Evolutionary conservation across 1,140 invertebrate genomes (phyloP), one percentile per base, ranked within the genome.

Genomic region (Drosophila malerkotliana): DNA sequence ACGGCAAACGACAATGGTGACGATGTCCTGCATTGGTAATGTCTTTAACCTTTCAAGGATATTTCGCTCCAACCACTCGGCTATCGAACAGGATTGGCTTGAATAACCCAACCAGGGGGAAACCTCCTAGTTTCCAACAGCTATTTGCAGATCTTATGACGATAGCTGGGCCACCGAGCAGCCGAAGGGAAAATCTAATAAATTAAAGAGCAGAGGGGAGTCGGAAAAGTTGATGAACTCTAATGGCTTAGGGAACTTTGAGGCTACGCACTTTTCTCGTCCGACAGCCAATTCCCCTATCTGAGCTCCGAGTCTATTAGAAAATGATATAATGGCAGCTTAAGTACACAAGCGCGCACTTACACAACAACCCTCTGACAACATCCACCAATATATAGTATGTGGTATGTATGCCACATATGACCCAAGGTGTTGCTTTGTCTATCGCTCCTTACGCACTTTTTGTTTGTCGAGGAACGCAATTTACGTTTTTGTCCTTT

Each of bases 11-110:
- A 52, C 32, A 48, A 54, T 54, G 39, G 52, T 41, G 75, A 62
- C 59, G 49, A 59, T 72, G 80, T 84, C 84, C 79, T 89, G 84
- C 77, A 64, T 80, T 77, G 74, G 63, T 64, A 87, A 75, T 87
- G 85, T 89, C 85, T 89, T 89, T 89, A 89, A 89, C 85, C 85
- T 89, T 89, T 89, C 85, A 89, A 89, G 85, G 85, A 89, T 89
- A 81, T 89, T 82, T 67, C 67, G 75, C 18, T 39, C 12, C 63
- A 58, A 58, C 55, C 30, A 48, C 30, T 58, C 14, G 47, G 60
- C 53, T 74, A 75, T 66, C 61, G 71, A 66, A 66, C 60, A 14
- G 64, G 72, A 74, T 74, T 74, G 37, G 56, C 72, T 55, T 66
- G 52, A 63, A 67, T 41, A 45, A 41, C 51, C 49, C 66, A 48